Base-by-base conservation (phyloP, 2,797 vertebrate genomes). In the Schizopygopsis pylzovi region DNA sequence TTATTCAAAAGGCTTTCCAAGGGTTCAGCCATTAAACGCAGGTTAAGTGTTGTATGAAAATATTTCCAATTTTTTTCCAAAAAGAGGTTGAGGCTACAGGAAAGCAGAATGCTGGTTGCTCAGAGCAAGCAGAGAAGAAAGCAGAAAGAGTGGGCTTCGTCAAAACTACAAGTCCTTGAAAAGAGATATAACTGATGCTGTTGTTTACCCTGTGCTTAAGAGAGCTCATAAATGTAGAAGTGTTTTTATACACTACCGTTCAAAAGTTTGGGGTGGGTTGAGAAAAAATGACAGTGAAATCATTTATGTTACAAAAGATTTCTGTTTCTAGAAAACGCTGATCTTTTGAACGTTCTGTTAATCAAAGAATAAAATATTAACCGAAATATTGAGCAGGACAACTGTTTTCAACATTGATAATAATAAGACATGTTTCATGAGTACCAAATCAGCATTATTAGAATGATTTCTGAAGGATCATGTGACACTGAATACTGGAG, bases 81-180 rank as follows among this genome's bases (percentile, higher is more conserved):
- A 73, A 84, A 82, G 79, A 80, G 84, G 81, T 70, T 37, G 49
- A 83, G 52, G 45, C 61, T 76, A 73, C 75, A 75, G 82, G 63
- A 76, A 70, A 73, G 84, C 79, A 87, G 70, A 79, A 77, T 76
- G 82, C 37, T 86, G 83, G 83, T 37, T 70, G 56, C 82, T 75
- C 52, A 70, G 78, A 86, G 59, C 47, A 52, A 63, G 22, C 45
- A 13, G 54, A 49, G 15, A 59, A 56, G 39, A 68, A 79, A 83
- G 54, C 54, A 72, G 20, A 84, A 79, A 52, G 61, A 22, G 37
- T 52, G 63, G 83, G 41, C 41, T 71, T 59, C n/a, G 25, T 67
- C 54, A 63, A 88, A 76, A 43, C 79, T 52, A 82, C 82, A 85
- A 25, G 11, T 18, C 41, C 8, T 47, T 28, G 52, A 77, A 81